Evolutionary conservation across 2,797 vertebrate genomes (phyloP), one percentile per base, ranked within the genome.

Genomic region (Hirundo rustica): DNA sequence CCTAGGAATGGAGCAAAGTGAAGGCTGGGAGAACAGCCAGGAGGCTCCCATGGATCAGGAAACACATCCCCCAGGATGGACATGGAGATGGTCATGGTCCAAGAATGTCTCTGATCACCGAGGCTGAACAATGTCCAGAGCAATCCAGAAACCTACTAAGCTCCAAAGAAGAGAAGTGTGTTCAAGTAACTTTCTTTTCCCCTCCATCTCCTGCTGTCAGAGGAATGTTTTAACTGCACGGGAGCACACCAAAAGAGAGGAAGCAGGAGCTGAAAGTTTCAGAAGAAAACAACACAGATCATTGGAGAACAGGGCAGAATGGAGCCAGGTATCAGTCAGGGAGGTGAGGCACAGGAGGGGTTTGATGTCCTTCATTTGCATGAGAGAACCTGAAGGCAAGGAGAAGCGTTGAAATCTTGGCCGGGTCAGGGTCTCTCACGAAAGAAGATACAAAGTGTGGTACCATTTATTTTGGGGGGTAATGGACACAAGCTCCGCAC

Each of bases 11-110:
- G 34, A 57, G 40, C 7, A 29, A 67, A 76, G 68, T 0, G 5
- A 44, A 61, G 60, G 47, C 9, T 58, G 51, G 57, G 76, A 87
- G 44, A 78, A 11, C 11, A 80, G 22, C 38, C 53, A 50, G 54
- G 79, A 55, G 20, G 19, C 11, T 45, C 3, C 14, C 25, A 40
- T 4, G 48, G 47, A 27, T 26, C 27, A 60, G 75, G 48, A 82
- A 61, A 42, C 4, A 5, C 0, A 0, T 26, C 2, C 26, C 29
- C 47, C 40, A 23, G 0, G 3, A 42, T 11, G 40, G 40, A 11
- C 25, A 32, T 1, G 34, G 4, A 7, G 45, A 36, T 45, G 61
- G 45, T 10, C 32, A 62, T 0, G 2, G 14, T 32, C 21, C 38
- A 65, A 23, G 50, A 19, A 64, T 0, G 4, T n/a, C 42, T 88